A percentile compares a stretch with the other conserved stretches of the same genome.
Conservation (phyloP, 2,113 vertebrate genomes). For the Mus musculus region DNA sequence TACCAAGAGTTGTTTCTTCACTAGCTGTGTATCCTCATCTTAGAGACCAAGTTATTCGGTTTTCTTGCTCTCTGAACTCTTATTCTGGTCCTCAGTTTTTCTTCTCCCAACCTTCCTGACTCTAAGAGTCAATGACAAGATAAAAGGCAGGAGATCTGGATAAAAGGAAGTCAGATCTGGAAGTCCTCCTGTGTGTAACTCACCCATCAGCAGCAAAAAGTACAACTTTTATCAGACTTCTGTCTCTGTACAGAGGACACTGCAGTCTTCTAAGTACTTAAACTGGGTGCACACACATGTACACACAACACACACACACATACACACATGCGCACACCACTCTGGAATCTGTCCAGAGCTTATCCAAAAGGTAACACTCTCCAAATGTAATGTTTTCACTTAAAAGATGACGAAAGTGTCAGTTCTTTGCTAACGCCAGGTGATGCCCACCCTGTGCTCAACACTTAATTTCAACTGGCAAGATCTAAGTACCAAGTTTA, state of each 20-base stretch:
- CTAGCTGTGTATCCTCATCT: background rate
- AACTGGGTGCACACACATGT: background rate
- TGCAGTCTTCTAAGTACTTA: conserved; percentile 24
- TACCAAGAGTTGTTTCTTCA: conserved; percentile 42
- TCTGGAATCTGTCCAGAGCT: conserved; percentile 1
- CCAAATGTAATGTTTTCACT: background rate
- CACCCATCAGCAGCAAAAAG: conserved; percentile 1
- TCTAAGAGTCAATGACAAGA: conserved; percentile 17
- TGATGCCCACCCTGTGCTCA: background rate
- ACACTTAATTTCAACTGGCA: background rate
- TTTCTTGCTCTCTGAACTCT: background rate
- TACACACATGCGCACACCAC: background rate
- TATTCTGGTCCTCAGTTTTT: conserved; percentile 43
- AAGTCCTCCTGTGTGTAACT: conserved; percentile 38
- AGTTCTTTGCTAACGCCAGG: background rate
- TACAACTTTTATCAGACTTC: conserved; percentile 18
- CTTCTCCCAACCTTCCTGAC: conserved; percentile 21
- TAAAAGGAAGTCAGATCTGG: background rate
- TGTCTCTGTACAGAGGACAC: conserved; percentile 13
- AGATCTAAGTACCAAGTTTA: background rate
- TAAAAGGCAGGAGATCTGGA: background rate
- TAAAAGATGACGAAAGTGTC: background rate
- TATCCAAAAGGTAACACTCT: conserved; percentile 8
- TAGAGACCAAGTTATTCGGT: background rate
- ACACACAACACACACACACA: background rate